These are phyloP conservation scores for Agrotis segetum DNA, from an alignment of 2,888 invertebrate genomes.

Conservation along the genomic window DNA sequence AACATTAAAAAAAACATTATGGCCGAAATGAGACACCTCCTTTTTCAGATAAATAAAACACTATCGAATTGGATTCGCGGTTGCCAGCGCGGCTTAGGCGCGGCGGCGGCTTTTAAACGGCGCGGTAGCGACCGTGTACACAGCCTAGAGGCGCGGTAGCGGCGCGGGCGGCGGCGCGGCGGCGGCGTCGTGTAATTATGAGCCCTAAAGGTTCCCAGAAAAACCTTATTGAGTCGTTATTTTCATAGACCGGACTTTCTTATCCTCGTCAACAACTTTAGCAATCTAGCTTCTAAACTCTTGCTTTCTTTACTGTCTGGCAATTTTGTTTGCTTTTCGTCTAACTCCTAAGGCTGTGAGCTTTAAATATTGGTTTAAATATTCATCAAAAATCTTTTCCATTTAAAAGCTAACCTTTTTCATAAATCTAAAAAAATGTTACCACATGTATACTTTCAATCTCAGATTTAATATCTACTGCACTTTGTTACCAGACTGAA, in stretches of 20 bases:
- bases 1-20: no score
- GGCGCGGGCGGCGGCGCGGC: no score
- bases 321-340: constrained; percentile 2
- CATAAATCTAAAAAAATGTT: constrained; percentile 5
- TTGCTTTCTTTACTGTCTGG: background rate
- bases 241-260: constrained; percentile 16
- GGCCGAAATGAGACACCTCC: no score
- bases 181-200: no score
- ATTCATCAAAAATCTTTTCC: background rate
- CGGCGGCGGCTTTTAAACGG: no score
- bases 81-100: no score
- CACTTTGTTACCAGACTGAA: constrained; percentile 27
- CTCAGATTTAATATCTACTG: constrained; percentile 16
- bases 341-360: constrained; percentile 2
- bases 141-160: no score
- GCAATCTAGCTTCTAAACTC: background rate
- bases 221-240: constrained; percentile 8
- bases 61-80: no score
- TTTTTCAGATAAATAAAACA: no score
- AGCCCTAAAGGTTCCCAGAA: background rate
- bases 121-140: no score
- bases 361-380: background rate
- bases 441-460: background rate
- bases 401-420: background rate
- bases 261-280: constrained; percentile 9